Evolutionary conservation across 2,888 invertebrate species (phyloP).

Genomic region (Andrena praecox): DNA sequence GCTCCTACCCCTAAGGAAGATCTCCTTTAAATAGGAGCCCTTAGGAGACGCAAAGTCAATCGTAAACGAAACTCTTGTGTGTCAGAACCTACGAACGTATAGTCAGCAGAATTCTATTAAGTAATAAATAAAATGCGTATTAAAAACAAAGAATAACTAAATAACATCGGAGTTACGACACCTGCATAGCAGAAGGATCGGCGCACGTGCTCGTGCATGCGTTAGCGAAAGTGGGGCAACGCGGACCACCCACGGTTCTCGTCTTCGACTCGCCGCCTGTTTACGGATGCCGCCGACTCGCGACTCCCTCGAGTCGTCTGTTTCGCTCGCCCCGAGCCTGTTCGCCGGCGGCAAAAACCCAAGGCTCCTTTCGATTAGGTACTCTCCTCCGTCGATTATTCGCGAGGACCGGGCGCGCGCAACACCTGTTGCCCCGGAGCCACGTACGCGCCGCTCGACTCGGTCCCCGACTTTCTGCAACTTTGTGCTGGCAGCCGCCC

Average conservation of each 20-base stretch:
- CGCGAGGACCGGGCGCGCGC: background rate
- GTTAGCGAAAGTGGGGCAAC: constrained; percentile 76
- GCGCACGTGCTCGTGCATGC: constrained; percentile 76
- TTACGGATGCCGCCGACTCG: constrained; percentile 40
- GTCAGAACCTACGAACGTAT: no score
- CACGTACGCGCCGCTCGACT: background rate
- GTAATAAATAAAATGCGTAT: no score
- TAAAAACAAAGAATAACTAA: no score
- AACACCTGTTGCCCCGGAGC: constrained; percentile 10
- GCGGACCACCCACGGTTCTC: constrained; percentile 69
- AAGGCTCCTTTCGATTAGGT: background rate
- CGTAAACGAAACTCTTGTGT: no score
- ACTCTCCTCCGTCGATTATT: background rate
- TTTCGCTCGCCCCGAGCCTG: background rate
- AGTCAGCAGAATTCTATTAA: no score
- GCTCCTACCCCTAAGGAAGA: no score
- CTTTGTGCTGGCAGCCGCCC: background rate
- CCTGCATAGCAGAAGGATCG: constrained; percentile 48
- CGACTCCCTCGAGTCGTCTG: constrained; percentile 20
- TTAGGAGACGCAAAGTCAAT: no score
- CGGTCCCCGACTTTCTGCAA: background rate
- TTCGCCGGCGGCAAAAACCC: background rate
- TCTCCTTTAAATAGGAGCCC: no score
- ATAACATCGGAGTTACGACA: no score
- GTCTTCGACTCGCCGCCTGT: constrained; percentile 42